phyloP scores from a whole-genome alignment of 2,113 vertebrate species.

The Onychostruthus taczanowskii region DNA sequence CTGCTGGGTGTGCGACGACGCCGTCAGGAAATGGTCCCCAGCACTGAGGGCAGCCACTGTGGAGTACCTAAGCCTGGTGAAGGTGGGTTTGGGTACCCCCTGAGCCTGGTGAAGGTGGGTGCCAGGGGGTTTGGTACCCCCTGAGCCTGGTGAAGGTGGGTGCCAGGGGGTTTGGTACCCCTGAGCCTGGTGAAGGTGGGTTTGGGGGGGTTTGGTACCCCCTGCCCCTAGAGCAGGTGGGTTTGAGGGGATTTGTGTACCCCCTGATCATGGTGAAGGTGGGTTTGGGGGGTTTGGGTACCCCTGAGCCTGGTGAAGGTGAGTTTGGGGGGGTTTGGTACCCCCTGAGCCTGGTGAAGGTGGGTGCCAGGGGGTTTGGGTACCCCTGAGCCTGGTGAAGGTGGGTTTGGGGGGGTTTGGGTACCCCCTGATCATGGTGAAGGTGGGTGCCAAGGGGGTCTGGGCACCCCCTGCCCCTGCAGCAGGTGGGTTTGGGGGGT shows the following conservation, averaged over 20 bases:
- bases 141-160: too few species aligned
- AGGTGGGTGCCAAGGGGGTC: too few species aligned
- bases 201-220: too few species aligned
- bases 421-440: background rate
- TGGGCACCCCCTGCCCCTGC: background rate
- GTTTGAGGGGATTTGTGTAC: too few species aligned
- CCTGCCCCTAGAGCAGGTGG: too few species aligned
- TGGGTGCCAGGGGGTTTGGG: too few species aligned
- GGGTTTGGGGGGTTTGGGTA: accelerated
- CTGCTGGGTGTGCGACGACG: constrained; percentile 96
- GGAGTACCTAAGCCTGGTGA: constrained; percentile 89
- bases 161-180: too few species aligned
- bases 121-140: too few species aligned
- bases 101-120: too few species aligned
- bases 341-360: background rate
- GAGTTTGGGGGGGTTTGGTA: background rate
- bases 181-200: too few species aligned
- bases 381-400: background rate
- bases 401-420: too few species aligned
- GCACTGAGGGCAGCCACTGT: constrained; percentile 87
- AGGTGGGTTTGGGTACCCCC: background rate
- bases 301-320: accelerated
- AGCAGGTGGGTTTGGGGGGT: background rate
- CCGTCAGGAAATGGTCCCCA: constrained; percentile 87
- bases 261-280: accelerated